A percentile compares a stretch with the other conserved stretches of the same genome.
Conservation (phyloP, 1,140 invertebrate genomes). For the Hyposmocoma kahamanoa region DNA sequence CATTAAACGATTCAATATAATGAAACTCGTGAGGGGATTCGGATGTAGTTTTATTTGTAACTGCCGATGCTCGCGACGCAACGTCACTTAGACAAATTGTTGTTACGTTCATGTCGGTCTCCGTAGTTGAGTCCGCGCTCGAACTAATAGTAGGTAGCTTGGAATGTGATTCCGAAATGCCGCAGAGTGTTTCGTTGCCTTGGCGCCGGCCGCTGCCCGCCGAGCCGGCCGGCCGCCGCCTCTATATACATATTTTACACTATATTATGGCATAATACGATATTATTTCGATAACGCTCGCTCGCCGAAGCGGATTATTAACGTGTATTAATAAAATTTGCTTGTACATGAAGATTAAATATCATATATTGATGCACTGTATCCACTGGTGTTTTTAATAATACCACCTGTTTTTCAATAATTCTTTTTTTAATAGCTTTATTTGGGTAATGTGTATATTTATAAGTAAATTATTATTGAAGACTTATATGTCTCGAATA, state of each 20-base stretch:
- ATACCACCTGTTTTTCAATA: constrained; percentile 59
- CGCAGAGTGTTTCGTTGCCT: constrained; percentile 32
- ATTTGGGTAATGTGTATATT: constrained; percentile 70
- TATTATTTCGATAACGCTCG: constrained; percentile 43
- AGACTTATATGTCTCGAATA: constrained; percentile 66
- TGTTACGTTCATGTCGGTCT: no score
- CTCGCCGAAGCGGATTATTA: constrained; percentile 44
- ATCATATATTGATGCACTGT: constrained; percentile 73
- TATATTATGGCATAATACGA: constrained; percentile 66
- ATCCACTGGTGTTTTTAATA: constrained; percentile 68
- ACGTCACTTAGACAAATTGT: constrained; percentile 21
- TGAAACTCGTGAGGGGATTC: constrained; percentile 40
- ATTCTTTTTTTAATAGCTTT: constrained; percentile 59
- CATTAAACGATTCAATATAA: constrained; percentile 48
- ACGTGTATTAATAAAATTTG: constrained; percentile 68
- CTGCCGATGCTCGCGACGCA: constrained; percentile 30
- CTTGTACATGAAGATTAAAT: constrained; percentile 73
- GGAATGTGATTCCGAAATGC: constrained; percentile 61
- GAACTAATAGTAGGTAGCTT: constrained; percentile 37
- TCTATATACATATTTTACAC: constrained; percentile 57
- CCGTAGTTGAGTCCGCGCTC: constrained; percentile 26
- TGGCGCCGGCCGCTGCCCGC: constrained; percentile 22
- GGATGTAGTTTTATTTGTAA: constrained; percentile 50
- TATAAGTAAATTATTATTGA: constrained; percentile 72
- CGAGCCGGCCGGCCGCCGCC: constrained; percentile 15